A percentile compares a stretch with the other conserved stretches of the same genome.
Evolutionary conservation across 2,797 vertebrate genomes (phyloP).

Genomic region (Dendrocincla fuliginosa): DNA sequence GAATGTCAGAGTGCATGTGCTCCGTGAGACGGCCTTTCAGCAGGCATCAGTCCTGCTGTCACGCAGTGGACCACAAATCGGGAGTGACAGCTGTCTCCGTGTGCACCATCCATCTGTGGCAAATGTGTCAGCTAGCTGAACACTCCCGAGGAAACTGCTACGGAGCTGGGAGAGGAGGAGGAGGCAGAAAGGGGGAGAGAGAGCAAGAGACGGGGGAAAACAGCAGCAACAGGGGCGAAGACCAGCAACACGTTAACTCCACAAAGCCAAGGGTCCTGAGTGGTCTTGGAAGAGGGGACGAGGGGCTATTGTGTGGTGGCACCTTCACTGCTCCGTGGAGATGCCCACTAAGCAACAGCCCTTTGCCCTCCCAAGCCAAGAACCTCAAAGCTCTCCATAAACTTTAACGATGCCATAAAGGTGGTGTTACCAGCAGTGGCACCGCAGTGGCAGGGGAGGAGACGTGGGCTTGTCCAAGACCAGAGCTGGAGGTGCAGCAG

Average conservation of each 20-base stretch:
- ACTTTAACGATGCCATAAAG: not conserved
- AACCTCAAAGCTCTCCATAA: not conserved
- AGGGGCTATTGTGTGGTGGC: not conserved
- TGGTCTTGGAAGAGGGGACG: not conserved
- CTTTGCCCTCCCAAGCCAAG: not conserved
- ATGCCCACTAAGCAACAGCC: not conserved
- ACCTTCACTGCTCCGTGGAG: not conserved
- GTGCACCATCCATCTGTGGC: conserved; percentile 89
- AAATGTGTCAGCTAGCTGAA: conserved; percentile 87
- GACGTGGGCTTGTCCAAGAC: not conserved
- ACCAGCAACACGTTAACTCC: not conserved
- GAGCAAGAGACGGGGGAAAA: not conserved
- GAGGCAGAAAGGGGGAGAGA: not conserved
- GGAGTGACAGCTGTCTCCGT: conserved; percentile 87
- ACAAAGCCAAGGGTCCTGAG: not conserved
- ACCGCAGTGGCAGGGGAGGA: not conserved
- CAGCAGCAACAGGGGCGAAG: not conserved
- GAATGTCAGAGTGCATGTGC: conserved; percentile 87
- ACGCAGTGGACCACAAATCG: conserved; percentile 78
- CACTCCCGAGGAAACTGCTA: conserved; percentile 71
- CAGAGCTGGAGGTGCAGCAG: not conserved
- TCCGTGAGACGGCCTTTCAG: conserved; percentile 81
- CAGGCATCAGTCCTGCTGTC: conserved; percentile 86
- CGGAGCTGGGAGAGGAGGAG: conserved; percentile 30
- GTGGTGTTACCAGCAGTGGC: not conserved